Base-by-base conservation (phyloP, 2,797 vertebrate genomes). In the Eremophila alpestris region DNA sequence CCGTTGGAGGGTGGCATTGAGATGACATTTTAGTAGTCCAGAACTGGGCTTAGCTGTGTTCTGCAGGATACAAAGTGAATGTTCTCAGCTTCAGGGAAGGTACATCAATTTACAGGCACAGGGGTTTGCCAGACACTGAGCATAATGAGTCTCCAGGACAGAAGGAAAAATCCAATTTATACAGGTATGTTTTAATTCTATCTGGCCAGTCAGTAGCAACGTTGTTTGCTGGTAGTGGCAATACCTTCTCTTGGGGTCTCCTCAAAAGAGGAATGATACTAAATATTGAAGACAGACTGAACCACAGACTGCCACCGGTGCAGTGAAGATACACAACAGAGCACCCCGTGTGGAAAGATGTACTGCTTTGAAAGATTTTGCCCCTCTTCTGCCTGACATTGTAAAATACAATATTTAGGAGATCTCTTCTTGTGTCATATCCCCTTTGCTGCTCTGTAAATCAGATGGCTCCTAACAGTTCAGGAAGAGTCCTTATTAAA, bases 111-210 rank as follows among this genome's bases (percentile, higher is more conserved):
- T 87, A 95, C 38, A 95, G 93, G 93, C 88, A 85, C 32, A 45
- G 29, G 36, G 75, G 58, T 32, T 83, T 97, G 89, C 91, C 93
- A 97, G 97, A 96, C 89, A 85, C 52, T 15, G 68, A 96, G 83
- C 52, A 70, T 69, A 95, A 38, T 27, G 69, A 96, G 75, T 92
- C 88, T 96, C 90, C 91, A 93, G 84, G 90, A 92, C 48, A 97
- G 89, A 97, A 97, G 89, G 89, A 96, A 97, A 94, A 90, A 94
- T 92, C 81, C 83, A 93, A 60, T 97, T 96, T 93, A 95, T 36
- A 96, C 91, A 93, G 70, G 85, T 80, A 96, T 64, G 70, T 74
- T 95, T 95, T 94, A 95, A 86, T 82, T 95, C 68, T 89, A 43
- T 91, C 87, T 83, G 89, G 83, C 78, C 95, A 96, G 95, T 94